Percentiles rank a stretch among this genome's conserved stretches.
Conservation (phyloP, 2,888 invertebrate species). For the Gari tellinella region DNA sequence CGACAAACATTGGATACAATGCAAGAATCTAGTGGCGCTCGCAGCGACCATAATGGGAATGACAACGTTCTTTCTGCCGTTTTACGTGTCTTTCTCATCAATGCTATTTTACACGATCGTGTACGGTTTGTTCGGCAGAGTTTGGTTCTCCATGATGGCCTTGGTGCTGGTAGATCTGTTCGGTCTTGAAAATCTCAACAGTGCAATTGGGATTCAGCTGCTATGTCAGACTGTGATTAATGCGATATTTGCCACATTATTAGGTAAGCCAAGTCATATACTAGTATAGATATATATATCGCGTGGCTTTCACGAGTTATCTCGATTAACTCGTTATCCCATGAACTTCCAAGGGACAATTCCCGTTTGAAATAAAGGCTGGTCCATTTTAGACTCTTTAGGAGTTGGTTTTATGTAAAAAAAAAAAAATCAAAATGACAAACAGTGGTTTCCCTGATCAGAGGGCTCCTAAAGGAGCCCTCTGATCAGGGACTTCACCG, state of each 20-base stretch:
- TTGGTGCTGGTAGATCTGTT: slow-evolving; percentile 65
- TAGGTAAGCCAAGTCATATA: too few relatives aligned
- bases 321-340: too few relatives aligned
- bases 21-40: slow-evolving; percentile 40
- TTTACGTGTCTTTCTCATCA: slow-evolving; percentile 47
- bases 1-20: slow-evolving; percentile 35
- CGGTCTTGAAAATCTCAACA: slow-evolving; percentile 63
- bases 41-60: slow-evolving; percentile 26
- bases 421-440: too few relatives aligned
- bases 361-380: too few relatives aligned
- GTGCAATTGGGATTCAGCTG: slow-evolving; percentile 58
- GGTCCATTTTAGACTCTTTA: too few relatives aligned
- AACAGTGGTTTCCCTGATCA: too few relatives aligned
- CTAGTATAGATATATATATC: too few relatives aligned
- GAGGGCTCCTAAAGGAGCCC: too few relatives aligned
- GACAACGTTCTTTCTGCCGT: slow-evolving; percentile 27
- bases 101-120: slow-evolving; percentile 57
- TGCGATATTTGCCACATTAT: slow-evolving; percentile 50
- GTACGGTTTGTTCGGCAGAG: slow-evolving; percentile 62
- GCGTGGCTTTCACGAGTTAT: too few relatives aligned
- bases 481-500: too few relatives aligned
- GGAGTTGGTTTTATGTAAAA: too few relatives aligned
- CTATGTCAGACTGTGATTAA: slow-evolving; percentile 53
- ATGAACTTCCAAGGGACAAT: too few relatives aligned
- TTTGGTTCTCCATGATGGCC: slow-evolving; percentile 62